Base-by-base conservation (phyloP, 2,113 vertebrate genomes). In the Salvelinus sp. region DNA sequence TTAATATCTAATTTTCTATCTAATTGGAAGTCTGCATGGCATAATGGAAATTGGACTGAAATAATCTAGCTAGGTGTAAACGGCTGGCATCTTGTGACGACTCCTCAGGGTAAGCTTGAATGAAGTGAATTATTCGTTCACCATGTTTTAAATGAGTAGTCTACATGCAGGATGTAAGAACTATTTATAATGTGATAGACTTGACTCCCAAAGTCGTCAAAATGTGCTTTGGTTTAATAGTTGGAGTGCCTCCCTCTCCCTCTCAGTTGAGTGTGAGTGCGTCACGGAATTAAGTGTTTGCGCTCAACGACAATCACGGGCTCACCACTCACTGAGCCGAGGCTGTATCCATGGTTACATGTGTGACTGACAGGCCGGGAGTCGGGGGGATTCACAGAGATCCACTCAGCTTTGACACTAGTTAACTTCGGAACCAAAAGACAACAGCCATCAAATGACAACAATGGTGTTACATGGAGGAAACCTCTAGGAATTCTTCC, bases 301-400 rank as follows among this genome's bases (percentile, higher is more conserved):
- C 66, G 2, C 25, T 30, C 2, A 67, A 69, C 44, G 9, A 72
- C n/a, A 76, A 48, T 27, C 4, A 66, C 64, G 3, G 18, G 5
- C 58, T 62, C 58, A 62, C 58, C 66, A 66, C 16, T 47, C 73
- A 28, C 76, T 54, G n/a, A 80, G 38, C 38, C 38, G 44, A 58
- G 22, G 74, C 72, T 47, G 20, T 77, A 75, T 79, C 69, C 69
- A 73, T 72, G 70, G 80, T n/a, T 16, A 77, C 58, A 9, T 4
- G 27, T 72, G 25, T 72, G 69, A 75, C 7, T n/a, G 60, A 66
- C 60, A 75, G 30, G 20, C 12, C 3, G 25, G 38, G 38, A 44
- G 38, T 12, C 38, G 2, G 38, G 9, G 38, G 38, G 38, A 71
- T 77, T 75, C 67, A 50, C 73, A 69, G 25, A 69, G 47, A 44